These are phyloP conservation scores for Charanyca ferruginea DNA, from an alignment of 2,888 invertebrate genomes.

Conservation along the genomic window DNA sequence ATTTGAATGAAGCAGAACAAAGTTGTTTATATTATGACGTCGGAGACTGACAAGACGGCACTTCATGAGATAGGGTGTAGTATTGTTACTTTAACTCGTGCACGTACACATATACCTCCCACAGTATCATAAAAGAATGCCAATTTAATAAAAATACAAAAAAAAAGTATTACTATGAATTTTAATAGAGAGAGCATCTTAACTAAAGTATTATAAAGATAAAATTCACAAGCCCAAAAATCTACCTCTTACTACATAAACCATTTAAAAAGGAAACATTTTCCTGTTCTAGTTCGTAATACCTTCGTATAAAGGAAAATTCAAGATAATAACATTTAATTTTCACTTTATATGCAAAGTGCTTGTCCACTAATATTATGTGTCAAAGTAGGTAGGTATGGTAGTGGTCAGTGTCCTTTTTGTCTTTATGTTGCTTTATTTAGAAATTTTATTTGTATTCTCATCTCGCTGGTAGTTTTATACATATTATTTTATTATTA, in stretches of 20 bases:
- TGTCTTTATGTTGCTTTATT: constrained; percentile 11
- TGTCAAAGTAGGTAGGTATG: constrained; percentile 19
- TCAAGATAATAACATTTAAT: constrained; percentile 32
- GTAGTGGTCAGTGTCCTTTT: constrained; percentile 14
- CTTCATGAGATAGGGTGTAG: too few species aligned
- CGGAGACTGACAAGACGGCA: too few species aligned
- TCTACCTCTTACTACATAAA: background rate
- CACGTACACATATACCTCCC: too few species aligned
- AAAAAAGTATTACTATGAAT: background rate
- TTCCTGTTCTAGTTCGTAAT: constrained; percentile 10
- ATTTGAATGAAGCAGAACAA: too few species aligned
- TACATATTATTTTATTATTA: background rate
- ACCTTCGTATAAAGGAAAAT: constrained; percentile 1
- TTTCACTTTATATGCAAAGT: constrained; percentile 55
- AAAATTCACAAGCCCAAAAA: background rate
- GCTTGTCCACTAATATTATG: constrained; percentile 41
- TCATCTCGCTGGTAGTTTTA: background rate
- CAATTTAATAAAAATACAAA: too few species aligned
- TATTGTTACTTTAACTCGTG: too few species aligned
- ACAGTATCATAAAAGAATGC: too few species aligned
- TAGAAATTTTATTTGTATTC: constrained; percentile 7
- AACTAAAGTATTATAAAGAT: background rate
- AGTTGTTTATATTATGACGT: too few species aligned
- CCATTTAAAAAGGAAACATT: constrained; percentile 6
- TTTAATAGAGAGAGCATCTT: background rate